phyloP scores from a whole-genome alignment of 2,113 vertebrate species.

The Tor tambroides region DNA sequence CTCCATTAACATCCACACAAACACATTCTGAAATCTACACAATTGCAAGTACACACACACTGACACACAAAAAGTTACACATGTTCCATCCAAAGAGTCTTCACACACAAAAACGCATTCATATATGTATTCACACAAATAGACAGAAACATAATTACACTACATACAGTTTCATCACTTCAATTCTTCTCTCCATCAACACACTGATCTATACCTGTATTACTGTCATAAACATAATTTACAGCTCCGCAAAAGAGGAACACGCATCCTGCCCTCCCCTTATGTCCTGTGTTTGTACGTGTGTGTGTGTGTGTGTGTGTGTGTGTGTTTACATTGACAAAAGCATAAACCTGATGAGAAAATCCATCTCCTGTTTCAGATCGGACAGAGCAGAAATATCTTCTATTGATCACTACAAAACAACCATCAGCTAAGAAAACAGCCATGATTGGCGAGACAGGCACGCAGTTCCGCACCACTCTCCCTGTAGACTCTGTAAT shows the following conservation, averaged over 20 bases:
- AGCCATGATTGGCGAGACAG: constrained; percentile 32
- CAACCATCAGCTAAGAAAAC: constrained; percentile 43
- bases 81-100: neutral
- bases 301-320: neutral
- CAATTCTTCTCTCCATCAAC: constrained; percentile 57
- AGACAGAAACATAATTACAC: constrained; percentile 68
- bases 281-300: constrained; percentile 29
- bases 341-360: constrained; percentile 49
- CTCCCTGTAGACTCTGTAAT: neutral
- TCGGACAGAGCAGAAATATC: constrained; percentile 34
- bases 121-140: constrained; percentile 36
- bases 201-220: constrained; percentile 59
- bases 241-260: constrained; percentile 34
- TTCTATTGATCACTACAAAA: constrained; percentile 41
- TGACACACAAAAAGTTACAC: neutral
- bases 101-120: constrained; percentile 3
- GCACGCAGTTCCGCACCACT: neutral
- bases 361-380: constrained; percentile 49
- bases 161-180: constrained; percentile 54
- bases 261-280: constrained; percentile 38
- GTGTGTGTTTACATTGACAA: constrained; percentile 24
- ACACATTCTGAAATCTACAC: constrained; percentile 16
- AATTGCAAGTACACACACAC: constrained; percentile 26
- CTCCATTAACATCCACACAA: constrained; percentile 25
- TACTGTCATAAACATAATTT: constrained; percentile 55